Evolutionary conservation across 2,888 invertebrate species (phyloP), one percentile per base, ranked within the genome.

Genomic region (Drosophila subsilvestris): DNA sequence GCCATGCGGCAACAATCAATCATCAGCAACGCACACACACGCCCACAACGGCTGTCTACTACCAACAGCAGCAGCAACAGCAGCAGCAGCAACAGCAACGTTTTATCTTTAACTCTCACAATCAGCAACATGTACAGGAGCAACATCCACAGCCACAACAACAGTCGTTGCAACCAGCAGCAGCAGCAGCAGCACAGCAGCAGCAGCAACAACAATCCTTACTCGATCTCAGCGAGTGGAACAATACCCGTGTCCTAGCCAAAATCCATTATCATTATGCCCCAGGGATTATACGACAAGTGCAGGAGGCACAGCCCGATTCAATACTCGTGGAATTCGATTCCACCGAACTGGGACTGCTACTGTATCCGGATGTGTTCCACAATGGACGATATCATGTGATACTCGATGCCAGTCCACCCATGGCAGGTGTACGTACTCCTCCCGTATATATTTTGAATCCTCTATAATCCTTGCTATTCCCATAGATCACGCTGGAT

Each of bases 171-270:
- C 81, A 76, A 44, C 76, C 76, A 65, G 25, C 77, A 82, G 17
- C 77, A 70, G 27, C 82, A 79, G 25, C 81, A 70, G 37, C 79
- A 53, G 25, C 70, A 54, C 77, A 82, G 17, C 77, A 70, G 27
- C 82, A 79, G 25, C 81, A 70, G 37, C 79, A 53, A 29, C 70
- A 54, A 48, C 66, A 68, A 68, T 66, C 66, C 66, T 62, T 65
- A 92, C 94, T 98, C 77, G 97, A 98, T 93, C 94, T 98, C 82
- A 96, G 95, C 88, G 98, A 98, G 93, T 99, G 98, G 98, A 95
- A 95, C 81, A 97, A 97, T 90, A 98, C 98, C 91, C 94, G 98
- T 84, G 97, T 98, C 69, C 93, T 99, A 83, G 98, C 98, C 47
- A 97, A 96, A 91, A 95, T 95, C 89, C 95, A 96, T 76, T 95